Evolutionary conservation across 1,140 invertebrate genomes (phyloP).

Genomic region (Bombus superbus): DNA sequence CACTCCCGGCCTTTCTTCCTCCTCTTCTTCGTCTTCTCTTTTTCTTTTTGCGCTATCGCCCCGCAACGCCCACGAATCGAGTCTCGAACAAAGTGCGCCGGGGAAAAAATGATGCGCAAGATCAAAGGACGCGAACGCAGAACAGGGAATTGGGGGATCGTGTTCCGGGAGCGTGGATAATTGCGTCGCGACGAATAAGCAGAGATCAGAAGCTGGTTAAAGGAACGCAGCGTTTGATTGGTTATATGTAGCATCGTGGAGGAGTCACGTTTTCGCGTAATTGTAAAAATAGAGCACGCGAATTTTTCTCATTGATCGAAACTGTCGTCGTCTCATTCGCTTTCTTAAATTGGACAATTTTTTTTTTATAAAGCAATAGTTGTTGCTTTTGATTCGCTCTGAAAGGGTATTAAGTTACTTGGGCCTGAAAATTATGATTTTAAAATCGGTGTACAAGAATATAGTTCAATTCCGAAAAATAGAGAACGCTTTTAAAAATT

Average conservation of each 20-base stretch:
- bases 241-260: background rate
- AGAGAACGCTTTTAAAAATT: too few species aligned
- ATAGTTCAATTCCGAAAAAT: too few species aligned
- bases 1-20: background rate
- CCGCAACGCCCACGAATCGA: conserved; percentile 25
- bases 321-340: too few species aligned
- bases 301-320: too few species aligned
- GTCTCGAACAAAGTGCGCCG: conserved; percentile 38
- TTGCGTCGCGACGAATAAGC: conserved; percentile 11
- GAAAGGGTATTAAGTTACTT: too few species aligned
- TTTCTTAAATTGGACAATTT: too few species aligned
- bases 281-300: too few species aligned
- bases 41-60: background rate
- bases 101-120: conserved; percentile 8
- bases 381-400: too few species aligned
- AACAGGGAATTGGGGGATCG: background rate
- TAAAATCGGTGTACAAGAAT: too few species aligned
- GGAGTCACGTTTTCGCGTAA: background rate
- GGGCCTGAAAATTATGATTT: too few species aligned
- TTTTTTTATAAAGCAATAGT: too few species aligned
- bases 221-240: background rate
- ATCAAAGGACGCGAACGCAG: conserved; percentile 18
- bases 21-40: background rate
- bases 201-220: background rate
- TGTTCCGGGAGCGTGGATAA: conserved; percentile 26